Base-by-base conservation (phyloP, 2,797 vertebrate species). In the Microhierax caerulescens region DNA sequence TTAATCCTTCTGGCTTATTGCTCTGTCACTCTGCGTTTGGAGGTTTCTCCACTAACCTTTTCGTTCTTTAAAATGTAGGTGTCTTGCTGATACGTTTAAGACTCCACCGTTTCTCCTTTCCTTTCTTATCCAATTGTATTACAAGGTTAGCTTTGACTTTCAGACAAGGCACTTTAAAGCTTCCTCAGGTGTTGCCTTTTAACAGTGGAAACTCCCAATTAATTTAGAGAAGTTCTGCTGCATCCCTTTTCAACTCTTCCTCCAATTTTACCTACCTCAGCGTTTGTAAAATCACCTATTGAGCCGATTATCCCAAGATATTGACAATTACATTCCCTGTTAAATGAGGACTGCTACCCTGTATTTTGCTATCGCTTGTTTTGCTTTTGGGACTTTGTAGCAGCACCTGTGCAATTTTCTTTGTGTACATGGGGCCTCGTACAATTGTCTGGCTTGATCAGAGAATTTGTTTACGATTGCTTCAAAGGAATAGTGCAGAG, bases 371-470 rank as follows among this genome's bases (percentile, higher is more conserved):
- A 1, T 10, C 1, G 1, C 34, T 60, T 56, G 16, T 60, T 93
- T 85, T 85, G 56, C 65, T 85, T 37, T 16, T 56, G 69, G 54
- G 80, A 69, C 27, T 93, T 30, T 3, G 10, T 5, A 67, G 73
- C 48, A 64, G 36, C 36, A 56, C 64, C 64, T 4, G 14, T 32
- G 43, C n/a, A 17, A 9, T 86, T 68, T 95, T 88, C 51, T 57
- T 6, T 25, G 22, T 7, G 67, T 53, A 22, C 28, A 8, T 2
- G 14, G 79, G 30, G n/a, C 34, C 59, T 61, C 0, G 1, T 28
- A 5, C 28, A 30, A 9, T 37, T 83, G 28, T 3, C 45, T 84
- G 85, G 24, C 51, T 67, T 4, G 4, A 75, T 60, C 68, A 74
- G 60, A 64, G 85, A 19, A 37, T 2, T 64, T 88, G 37, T 85